These are phyloP conservation scores for Eira barbara DNA, from an alignment of 2,113 vertebrate species.

Conservation along the genomic window DNA sequence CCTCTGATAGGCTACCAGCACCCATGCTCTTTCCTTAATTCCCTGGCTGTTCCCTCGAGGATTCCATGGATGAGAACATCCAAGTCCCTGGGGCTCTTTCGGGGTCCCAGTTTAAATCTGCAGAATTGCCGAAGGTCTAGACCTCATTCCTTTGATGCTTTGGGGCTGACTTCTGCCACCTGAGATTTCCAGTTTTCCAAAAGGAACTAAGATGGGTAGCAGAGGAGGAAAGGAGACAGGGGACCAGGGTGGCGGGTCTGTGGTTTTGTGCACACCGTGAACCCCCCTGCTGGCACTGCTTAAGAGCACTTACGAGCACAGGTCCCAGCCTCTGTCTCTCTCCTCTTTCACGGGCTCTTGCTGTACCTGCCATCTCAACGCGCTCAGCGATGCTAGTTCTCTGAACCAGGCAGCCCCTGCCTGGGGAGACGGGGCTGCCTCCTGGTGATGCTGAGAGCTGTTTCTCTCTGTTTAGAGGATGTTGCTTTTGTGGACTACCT, in stretches of 20 bases:
- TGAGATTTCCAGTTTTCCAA: neutral
- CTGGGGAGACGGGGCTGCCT: neutral
- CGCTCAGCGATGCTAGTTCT: neutral
- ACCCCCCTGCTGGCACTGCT: accelerated
- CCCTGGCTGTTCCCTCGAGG: neutral
- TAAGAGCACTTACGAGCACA: accelerated
- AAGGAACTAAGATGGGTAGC: neutral
- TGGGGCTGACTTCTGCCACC: neutral
- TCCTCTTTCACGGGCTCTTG: neutral
- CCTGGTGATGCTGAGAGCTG: neutral
- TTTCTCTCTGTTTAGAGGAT: neutral
- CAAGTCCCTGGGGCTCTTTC: neutral
- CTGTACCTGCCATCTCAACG: neutral
- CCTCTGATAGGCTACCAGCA: neutral
- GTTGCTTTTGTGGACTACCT: neutral
- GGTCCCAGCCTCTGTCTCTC: neutral
- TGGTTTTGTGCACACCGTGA: accelerated
- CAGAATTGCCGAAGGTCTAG: neutral
- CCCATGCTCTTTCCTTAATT: neutral
- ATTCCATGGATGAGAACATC: neutral
- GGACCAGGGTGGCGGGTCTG: neutral
- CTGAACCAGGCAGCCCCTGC: neutral
- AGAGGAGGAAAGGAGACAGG: neutral
- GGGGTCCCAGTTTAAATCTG: neutral
- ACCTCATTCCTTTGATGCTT: neutral